Percentiles rank a stretch among this genome's conserved stretches.
These are phyloP conservation scores for Sinocyclocheilus anshuiensis DNA, from an alignment of 2,113 vertebrate genomes.

Conservation along the genomic window DNA sequence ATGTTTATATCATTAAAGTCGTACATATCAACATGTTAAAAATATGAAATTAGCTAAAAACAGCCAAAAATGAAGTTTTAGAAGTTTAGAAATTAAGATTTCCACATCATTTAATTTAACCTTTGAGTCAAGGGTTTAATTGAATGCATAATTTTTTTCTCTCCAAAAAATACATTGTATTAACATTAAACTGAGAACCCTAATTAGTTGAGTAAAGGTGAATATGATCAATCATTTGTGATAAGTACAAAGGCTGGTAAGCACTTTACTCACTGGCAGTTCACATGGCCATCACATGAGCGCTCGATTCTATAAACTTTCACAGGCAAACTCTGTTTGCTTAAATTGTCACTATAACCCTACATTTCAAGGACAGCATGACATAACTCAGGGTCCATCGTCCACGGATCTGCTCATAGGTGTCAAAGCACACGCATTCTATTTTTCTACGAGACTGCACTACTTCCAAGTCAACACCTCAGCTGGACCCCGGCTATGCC, in stretches of 20 bases:
- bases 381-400: constrained; percentile 14
- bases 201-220: not conserved
- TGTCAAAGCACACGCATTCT: not conserved
- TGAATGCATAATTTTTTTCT: not conserved
- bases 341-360: constrained; percentile 23
- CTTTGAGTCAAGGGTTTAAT: not conserved
- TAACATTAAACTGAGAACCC: not conserved
- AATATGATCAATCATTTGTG: not conserved
- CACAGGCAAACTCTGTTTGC: constrained; percentile 16
- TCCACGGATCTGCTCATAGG: not conserved
- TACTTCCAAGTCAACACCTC: constrained; percentile 49
- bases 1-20: too few relatives aligned
- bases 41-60: not conserved
- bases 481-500: constrained; percentile 59
- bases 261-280: not conserved
- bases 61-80: not conserved
- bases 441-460: constrained; percentile 7
- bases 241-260: not conserved
- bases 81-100: not conserved
- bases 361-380: constrained; percentile 39
- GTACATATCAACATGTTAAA: not conserved
- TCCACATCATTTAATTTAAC: too few relatives aligned
- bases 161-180: not conserved
- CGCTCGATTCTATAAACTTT: not conserved
- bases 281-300: not conserved